Conservation (phyloP, 2,113 vertebrate species). For the Mirza zaza region DNA sequence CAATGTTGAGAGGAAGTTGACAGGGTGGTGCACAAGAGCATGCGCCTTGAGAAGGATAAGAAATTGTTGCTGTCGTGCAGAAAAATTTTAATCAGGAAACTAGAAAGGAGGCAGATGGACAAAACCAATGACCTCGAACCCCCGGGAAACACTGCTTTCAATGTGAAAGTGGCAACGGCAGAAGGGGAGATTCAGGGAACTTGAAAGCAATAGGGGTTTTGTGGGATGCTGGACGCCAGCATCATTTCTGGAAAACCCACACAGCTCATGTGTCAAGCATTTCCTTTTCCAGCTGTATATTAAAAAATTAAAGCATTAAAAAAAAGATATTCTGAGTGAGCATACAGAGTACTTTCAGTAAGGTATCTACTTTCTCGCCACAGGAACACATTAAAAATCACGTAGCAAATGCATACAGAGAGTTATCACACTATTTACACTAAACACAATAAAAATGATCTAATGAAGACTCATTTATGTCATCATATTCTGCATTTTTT, state of each 20-base stretch:
- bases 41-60: background rate
- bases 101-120: background rate
- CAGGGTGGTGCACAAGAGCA: background rate
- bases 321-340: background rate
- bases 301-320: background rate
- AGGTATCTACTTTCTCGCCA: background rate
- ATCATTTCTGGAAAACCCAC: background rate
- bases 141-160: background rate
- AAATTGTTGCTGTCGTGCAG: rapidly evolving
- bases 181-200: rapidly evolving
- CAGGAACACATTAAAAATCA: background rate
- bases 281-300: background rate
- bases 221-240: background rate
- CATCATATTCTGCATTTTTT: background rate
- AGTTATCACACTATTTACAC: background rate
- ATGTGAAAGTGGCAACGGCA: rapidly evolving
- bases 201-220: background rate
- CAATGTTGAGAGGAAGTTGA: background rate
- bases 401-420: background rate
- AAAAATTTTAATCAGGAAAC: background rate
- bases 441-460: background rate
- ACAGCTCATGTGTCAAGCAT: background rate
- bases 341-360: background rate
- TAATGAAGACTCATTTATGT: background rate
- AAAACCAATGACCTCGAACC: rapidly evolving